phyloP scores from a whole-genome alignment of 1,140 invertebrate genomes.

The Monochamus saltuarius region DNA sequence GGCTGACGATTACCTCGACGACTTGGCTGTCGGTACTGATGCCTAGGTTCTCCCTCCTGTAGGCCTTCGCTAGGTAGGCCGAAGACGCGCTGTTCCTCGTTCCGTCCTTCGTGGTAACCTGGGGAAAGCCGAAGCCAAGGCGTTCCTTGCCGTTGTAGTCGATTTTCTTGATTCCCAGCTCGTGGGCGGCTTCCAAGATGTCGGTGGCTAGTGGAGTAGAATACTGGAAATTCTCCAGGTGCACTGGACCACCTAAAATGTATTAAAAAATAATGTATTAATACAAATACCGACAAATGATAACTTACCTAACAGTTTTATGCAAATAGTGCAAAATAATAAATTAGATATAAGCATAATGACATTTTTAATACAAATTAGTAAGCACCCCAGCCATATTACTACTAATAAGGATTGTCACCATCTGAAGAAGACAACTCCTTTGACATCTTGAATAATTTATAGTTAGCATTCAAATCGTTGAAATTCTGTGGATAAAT shows the following conservation, averaged over 20 bases:
- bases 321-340: no score
- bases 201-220: conserved; percentile 49
- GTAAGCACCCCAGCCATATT: no score
- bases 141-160: conserved; percentile 67
- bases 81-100: conserved; percentile 59
- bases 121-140: conserved; percentile 65
- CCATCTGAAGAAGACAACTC: no score
- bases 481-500: no score
- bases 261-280: no score
- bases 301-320: no score
- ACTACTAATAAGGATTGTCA: no score
- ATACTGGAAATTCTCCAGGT: conserved; percentile 59
- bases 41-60: conserved; percentile 65
- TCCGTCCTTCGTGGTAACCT: conserved; percentile 61
- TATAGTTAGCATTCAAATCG: no score
- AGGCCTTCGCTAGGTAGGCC: conserved; percentile 57
- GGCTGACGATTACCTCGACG: conserved; percentile 63
- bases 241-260: conserved; percentile 60
- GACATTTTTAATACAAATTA: no score
- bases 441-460: no score
- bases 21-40: conserved; percentile 59
- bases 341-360: no score
- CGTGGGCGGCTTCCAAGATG: conserved; percentile 63
- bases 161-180: conserved; percentile 57
- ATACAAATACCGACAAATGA: no score